Percentiles rank a stretch among this genome's conserved stretches.
Evolutionary conservation across 2,113 vertebrate species (phyloP).

Genomic region (Colius striatus): DNA sequence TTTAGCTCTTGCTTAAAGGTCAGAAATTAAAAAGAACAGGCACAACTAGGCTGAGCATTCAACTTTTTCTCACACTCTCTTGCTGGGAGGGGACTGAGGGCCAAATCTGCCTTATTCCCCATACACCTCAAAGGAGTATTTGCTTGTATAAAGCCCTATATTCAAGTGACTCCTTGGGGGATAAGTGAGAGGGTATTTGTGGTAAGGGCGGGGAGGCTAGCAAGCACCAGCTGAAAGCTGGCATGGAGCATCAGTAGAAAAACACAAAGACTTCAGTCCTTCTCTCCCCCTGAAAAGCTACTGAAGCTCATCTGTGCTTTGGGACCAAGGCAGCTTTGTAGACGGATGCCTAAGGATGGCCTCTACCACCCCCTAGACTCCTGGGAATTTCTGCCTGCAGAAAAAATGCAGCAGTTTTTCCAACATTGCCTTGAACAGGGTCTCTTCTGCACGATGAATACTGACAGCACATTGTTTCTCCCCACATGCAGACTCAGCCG

Average conservation of each 20-base stretch:
- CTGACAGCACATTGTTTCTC: neutral
- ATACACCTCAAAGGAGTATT: neutral
- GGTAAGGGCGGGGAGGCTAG: neutral
- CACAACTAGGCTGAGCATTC: neutral
- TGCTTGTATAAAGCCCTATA: neutral
- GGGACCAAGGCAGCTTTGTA: neutral
- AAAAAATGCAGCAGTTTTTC: neutral
- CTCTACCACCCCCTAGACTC: neutral
- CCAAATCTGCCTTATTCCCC: neutral
- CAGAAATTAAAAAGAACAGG: neutral
- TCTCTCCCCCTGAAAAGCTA: neutral
- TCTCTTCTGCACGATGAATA: neutral
- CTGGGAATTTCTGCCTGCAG: neutral
- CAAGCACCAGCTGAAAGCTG: neutral
- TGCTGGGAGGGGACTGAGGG: neutral
- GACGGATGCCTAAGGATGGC: neutral
- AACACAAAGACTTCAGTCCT: neutral
- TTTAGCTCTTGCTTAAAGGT: neutral
- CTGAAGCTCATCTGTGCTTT: neutral
- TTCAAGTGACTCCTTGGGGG: neutral
- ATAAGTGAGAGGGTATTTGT: neutral
- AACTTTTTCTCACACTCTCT: neutral
- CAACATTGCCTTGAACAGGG: neutral
- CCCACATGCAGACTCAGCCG: neutral
- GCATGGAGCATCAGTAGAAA: neutral